phyloP scores from a whole-genome alignment of 2,888 invertebrate species.

The Ennomos fuscantarius region DNA sequence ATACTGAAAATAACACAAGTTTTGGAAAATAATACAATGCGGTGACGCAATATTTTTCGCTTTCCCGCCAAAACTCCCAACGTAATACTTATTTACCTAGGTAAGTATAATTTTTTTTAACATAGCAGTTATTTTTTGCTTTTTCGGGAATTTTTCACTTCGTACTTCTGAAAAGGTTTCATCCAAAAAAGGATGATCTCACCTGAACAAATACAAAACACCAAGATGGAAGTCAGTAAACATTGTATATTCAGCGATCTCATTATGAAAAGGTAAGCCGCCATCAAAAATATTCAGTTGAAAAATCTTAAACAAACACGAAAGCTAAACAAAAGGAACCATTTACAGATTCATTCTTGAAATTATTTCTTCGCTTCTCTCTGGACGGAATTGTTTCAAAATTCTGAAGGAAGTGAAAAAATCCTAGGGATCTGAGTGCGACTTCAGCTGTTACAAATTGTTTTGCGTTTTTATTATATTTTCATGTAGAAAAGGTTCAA shows the following conservation, averaged over 20 bases:
- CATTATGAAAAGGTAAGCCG: slow-evolving; percentile 37
- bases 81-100: too few species aligned
- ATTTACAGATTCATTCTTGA: slow-evolving; percentile 46
- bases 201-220: slow-evolving; percentile 19
- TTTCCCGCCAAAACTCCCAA: too few species aligned
- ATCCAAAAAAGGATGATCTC: slow-evolving; percentile 13
- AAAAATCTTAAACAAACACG: slow-evolving; percentile 41
- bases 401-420: slow-evolving; percentile 38
- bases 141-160: background rate
- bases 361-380: slow-evolving; percentile 43
- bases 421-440: slow-evolving; percentile 30
- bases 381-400: slow-evolving; percentile 47
- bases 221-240: slow-evolving; percentile 17
- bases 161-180: slow-evolving; percentile 5
- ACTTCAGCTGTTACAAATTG: slow-evolving; percentile 23
- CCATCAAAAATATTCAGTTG: slow-evolving; percentile 38
- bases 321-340: slow-evolving; percentile 45
- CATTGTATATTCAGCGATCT: slow-evolving; percentile 24
- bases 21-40: too few species aligned
- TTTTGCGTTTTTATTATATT: slow-evolving; percentile 7
- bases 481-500: slow-evolving; percentile 9
- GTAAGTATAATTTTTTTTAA: too few species aligned
- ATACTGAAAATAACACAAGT: too few species aligned
- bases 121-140: background rate
- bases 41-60: too few species aligned